Percentiles rank a stretch among this genome's conserved stretches.
Conservation (phyloP, 2,113 vertebrate genomes). For the Eptesicus fuscus region DNA sequence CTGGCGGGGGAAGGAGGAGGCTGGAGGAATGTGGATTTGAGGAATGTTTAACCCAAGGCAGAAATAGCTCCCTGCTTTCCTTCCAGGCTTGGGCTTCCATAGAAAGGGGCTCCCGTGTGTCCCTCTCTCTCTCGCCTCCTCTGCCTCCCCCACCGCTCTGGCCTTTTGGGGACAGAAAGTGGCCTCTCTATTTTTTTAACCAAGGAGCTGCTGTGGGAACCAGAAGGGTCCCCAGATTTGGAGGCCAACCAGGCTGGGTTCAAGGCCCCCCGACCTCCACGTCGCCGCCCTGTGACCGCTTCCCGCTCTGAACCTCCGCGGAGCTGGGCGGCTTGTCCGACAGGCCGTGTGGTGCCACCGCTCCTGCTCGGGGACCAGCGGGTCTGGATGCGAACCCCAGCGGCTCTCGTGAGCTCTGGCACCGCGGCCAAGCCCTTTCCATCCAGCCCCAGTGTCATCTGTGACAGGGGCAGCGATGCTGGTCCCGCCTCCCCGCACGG, state of each 20-base stretch:
- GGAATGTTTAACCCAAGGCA: slow-evolving; percentile 55
- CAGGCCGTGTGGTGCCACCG: accelerated
- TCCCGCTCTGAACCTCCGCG: background rate
- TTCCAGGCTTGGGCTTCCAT: background rate
- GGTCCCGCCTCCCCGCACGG: accelerated
- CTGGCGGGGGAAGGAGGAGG: background rate
- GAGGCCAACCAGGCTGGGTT: background rate
- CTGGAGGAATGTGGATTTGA: slow-evolving; percentile 44
- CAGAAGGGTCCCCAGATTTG: background rate
- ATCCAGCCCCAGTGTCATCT: accelerated
- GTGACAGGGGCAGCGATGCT: background rate
- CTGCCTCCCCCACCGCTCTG: background rate
- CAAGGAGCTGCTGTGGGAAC: background rate
- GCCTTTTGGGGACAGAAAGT: slow-evolving; percentile 21
- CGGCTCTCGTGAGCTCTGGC: background rate
- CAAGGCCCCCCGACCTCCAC: accelerated
- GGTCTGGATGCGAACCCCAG: background rate
- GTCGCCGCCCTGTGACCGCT: background rate
- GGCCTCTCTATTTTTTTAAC: background rate
- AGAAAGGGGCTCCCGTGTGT: background rate
- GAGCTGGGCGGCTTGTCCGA: background rate
- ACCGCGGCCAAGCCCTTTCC: background rate
- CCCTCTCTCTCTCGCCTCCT: background rate
- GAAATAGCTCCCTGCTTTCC: slow-evolving; percentile 34
- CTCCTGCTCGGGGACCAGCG: accelerated